phyloP scores from a whole-genome alignment of 2,113 vertebrate genomes.

The Aspidoscelis tigris region DNA sequence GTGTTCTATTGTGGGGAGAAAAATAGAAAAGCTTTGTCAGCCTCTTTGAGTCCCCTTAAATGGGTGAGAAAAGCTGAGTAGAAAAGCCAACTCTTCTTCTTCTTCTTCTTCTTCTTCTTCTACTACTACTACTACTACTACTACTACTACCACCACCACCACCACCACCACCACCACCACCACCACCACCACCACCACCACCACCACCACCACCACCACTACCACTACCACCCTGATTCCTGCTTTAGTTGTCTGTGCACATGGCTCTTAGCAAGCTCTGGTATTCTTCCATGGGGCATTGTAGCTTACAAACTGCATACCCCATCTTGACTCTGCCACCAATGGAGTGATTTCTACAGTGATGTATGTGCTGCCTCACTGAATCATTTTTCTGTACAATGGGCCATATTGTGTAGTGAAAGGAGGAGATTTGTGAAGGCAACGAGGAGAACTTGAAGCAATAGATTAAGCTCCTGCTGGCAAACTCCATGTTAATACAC shows the following conservation, averaged over 20 bases:
- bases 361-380: slow-evolving; percentile 5
- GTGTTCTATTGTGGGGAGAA: too few species aligned
- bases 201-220: too few species aligned
- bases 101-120: too few species aligned
- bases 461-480: slow-evolving; percentile 34
- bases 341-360: slow-evolving; percentile 13
- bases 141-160: too few species aligned
- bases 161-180: too few species aligned
- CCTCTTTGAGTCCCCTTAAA: too few species aligned
- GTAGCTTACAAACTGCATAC: neutral
- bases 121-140: too few species aligned
- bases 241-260: neutral
- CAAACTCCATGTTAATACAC: slow-evolving; percentile 21
- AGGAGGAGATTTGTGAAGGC: slow-evolving; percentile 26
- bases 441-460: slow-evolving; percentile 37
- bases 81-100: too few species aligned
- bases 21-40: too few species aligned
- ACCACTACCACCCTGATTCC: too few species aligned
- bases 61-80: too few species aligned
- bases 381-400: slow-evolving; percentile 29
- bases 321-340: neutral
- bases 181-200: too few species aligned
- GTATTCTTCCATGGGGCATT: neutral
- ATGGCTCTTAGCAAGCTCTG: neutral
- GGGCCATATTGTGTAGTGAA: neutral